phyloP scores from a whole-genome alignment of 2,888 invertebrate species.

The Eucriotettix oculatus region DNA sequence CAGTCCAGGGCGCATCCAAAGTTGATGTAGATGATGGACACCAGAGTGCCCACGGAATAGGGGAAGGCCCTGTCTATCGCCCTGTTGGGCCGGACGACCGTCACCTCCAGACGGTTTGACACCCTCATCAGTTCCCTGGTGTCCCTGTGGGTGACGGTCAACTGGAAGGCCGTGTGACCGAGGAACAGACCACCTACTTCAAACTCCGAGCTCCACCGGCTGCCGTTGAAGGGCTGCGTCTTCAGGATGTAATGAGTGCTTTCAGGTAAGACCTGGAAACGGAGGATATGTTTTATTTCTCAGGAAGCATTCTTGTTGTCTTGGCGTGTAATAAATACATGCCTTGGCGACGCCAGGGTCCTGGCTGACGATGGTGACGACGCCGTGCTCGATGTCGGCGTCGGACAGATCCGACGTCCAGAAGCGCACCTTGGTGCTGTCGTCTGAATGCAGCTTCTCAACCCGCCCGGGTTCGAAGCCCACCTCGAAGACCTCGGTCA shows the following conservation, averaged over 20 bases:
- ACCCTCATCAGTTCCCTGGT: conserved; percentile 15
- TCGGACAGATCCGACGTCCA: conserved; percentile 18
- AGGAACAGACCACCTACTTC: conserved; percentile 25
- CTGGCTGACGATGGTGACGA: conserved; percentile 2
- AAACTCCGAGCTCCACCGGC: conserved; percentile 22
- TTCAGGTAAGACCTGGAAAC: neutral
- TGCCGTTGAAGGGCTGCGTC: conserved; percentile 13
- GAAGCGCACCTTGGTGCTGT: conserved; percentile 23
- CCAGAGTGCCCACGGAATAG: conserved; percentile 54
- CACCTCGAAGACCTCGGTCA: no score
- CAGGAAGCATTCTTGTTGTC: no score
- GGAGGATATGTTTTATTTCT: no score
- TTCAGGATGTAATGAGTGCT: neutral
- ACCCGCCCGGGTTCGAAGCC: no score
- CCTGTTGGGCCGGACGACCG: conserved; percentile 41
- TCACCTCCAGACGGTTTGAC: conserved; percentile 27
- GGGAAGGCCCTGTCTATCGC: conserved; percentile 58
- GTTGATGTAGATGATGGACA: conserved; percentile 71
- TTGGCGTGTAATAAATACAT: no score
- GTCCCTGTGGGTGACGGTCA: conserved; percentile 1
- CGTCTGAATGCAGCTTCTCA: no score
- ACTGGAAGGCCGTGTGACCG: conserved; percentile 4
- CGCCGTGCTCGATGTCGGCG: conserved; percentile 4
- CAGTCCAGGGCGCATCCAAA: conserved; percentile 81
- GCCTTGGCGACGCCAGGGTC: neutral